Conservation (phyloP, 2,113 vertebrate species). For the Poicephalus gulielmi region DNA sequence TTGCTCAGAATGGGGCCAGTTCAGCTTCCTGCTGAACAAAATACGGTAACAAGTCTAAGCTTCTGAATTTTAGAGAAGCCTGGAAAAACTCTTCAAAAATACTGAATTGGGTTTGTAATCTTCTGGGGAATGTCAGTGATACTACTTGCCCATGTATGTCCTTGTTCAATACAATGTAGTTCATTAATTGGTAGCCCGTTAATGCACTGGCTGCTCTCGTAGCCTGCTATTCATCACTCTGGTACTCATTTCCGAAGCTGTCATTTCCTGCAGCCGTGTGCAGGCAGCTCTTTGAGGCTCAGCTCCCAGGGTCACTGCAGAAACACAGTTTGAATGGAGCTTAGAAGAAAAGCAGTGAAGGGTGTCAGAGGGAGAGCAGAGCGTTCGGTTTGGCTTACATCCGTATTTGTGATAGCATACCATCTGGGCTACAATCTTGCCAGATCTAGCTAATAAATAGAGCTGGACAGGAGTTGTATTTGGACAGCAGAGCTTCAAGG, state of each 20-base stretch:
- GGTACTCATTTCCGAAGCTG: constrained; percentile 41
- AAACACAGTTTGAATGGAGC: background rate
- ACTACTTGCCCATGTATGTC: background rate
- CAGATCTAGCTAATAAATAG: background rate
- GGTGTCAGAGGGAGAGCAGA: background rate
- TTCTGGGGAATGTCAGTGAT: background rate
- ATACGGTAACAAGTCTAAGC: background rate
- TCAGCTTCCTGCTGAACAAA: background rate
- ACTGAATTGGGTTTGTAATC: background rate
- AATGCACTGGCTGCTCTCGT: background rate
- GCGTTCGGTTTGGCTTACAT: background rate
- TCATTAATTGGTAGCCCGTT: constrained; percentile 14
- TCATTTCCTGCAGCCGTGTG: constrained; percentile 45
- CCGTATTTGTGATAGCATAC: background rate
- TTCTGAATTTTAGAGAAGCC: background rate
- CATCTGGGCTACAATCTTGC: background rate
- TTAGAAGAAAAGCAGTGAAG: background rate
- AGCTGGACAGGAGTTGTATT: background rate
- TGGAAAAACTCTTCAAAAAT: background rate
- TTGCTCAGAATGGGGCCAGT: background rate
- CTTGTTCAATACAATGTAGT: background rate
- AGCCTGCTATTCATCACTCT: constrained; percentile 49
- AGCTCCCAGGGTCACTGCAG: background rate
- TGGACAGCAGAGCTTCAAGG: constrained; percentile 13
- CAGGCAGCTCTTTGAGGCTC: constrained; percentile 29